These are phyloP conservation scores for Portevinia maculata DNA, from an alignment of 2,888 invertebrate species.

Conservation along the genomic window DNA sequence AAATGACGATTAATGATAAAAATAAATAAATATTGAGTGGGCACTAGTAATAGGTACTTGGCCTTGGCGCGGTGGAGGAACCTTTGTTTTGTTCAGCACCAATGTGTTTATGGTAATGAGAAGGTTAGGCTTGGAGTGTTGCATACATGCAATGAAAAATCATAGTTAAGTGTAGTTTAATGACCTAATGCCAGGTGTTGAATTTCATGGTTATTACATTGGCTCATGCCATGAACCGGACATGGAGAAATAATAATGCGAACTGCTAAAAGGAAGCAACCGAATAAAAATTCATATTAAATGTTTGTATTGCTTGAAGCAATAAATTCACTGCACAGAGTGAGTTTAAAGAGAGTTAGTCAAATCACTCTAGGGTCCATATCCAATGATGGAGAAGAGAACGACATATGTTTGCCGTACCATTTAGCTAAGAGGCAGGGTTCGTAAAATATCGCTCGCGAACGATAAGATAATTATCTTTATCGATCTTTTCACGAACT, in stretches of 20 bases:
- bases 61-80: conserved; percentile 50
- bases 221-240: conserved; percentile 41
- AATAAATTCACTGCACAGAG: conserved; percentile 25
- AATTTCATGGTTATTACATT: conserved; percentile 50
- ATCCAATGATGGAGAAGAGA: too few species aligned
- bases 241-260: too few species aligned
- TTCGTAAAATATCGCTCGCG: too few species aligned
- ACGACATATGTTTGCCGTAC: too few species aligned
- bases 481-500: too few species aligned
- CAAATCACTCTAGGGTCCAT: too few species aligned
- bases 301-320: conserved; percentile 11
- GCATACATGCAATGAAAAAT: conserved; percentile 17
- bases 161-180: conserved; percentile 54
- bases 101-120: conserved; percentile 60
- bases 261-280: neutral
- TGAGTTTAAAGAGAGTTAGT: too few species aligned
- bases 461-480: too few species aligned
- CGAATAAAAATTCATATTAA: conserved; percentile 16
- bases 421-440: too few species aligned
- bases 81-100: conserved; percentile 2
- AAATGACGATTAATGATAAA: conserved; percentile 33
- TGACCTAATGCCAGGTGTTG: conserved; percentile 70
- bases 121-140: conserved; percentile 1
- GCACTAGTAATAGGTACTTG: conserved; percentile 41
- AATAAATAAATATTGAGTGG: conserved; percentile 41